Conservation (phyloP, 2,797 vertebrate species). For the Cuculus canorus region DNA sequence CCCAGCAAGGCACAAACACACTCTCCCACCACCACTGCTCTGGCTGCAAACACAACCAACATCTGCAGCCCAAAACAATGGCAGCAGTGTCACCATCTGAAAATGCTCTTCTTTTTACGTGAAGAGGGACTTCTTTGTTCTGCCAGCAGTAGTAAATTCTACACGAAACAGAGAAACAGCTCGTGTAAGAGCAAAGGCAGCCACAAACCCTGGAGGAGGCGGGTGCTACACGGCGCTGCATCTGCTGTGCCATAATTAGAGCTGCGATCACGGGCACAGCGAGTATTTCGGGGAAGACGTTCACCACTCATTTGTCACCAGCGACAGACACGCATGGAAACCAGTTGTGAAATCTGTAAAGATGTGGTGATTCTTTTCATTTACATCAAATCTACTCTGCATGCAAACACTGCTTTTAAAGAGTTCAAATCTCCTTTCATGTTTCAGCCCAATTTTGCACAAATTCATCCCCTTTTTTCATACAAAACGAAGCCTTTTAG, state of each 20-base stretch:
- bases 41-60: background rate
- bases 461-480: background rate
- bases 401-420: background rate
- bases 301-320: constrained; percentile 23
- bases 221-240: constrained; percentile 27
- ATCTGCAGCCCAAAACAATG: constrained; percentile 38
- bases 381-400: background rate
- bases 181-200: constrained; percentile 17
- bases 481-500: background rate
- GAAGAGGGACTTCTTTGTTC: background rate
- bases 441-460: background rate
- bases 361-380: background rate
- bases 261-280: background rate
- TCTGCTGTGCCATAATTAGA: constrained; percentile 52
- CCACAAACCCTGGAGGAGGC: background rate
- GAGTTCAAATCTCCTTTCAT: background rate
- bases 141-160: constrained; percentile 25
- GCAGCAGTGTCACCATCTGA: background rate
- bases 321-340: background rate
- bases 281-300: background rate
- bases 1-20: background rate
- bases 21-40: background rate
- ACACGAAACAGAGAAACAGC: background rate
- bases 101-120: background rate
- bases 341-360: background rate